phyloP scores from a whole-genome alignment of 2,888 invertebrate genomes.

The Athalia circularis region DNA sequence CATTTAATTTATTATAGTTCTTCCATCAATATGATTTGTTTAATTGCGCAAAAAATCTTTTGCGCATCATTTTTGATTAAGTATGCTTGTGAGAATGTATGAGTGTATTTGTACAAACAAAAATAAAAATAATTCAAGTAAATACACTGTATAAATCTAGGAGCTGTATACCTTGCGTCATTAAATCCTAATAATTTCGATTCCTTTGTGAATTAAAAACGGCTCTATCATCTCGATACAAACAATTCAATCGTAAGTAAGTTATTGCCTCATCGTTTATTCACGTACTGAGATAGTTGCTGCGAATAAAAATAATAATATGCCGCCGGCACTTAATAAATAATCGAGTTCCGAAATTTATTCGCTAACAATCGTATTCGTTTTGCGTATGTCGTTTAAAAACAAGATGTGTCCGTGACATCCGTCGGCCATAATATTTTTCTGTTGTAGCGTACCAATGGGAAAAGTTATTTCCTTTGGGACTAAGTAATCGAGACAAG shows the following conservation, averaged over 20 bases:
- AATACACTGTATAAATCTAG: neutral
- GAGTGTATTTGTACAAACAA: slow-evolving; percentile 43
- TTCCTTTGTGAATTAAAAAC: too few relatives aligned
- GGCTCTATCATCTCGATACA: too few relatives aligned
- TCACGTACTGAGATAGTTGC: neutral
- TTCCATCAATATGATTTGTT: slow-evolving; percentile 15
- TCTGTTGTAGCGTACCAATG: slow-evolving; percentile 38
- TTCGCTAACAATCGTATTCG: neutral
- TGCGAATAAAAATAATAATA: neutral
- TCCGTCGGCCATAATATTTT: slow-evolving; percentile 46
- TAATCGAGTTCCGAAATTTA: neutral
- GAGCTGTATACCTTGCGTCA: neutral
- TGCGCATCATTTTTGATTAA: neutral
- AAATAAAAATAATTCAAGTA: slow-evolving; percentile 33
- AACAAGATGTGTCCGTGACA: slow-evolving; percentile 16
- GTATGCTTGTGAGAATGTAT: slow-evolving; percentile 41
- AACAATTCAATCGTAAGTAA: neutral
- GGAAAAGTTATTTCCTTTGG: slow-evolving; percentile 20
- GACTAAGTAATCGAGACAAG: slow-evolving; percentile 37
- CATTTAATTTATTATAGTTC: slow-evolving; percentile 37
- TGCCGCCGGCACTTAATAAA: neutral
- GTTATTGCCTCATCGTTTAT: neutral
- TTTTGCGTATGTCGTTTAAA: slow-evolving; percentile 22
- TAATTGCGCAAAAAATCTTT: neutral
- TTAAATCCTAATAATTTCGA: too few relatives aligned